Base-by-base conservation (phyloP, 2,797 vertebrate genomes). In the Gallinago nigripennis region DNA sequence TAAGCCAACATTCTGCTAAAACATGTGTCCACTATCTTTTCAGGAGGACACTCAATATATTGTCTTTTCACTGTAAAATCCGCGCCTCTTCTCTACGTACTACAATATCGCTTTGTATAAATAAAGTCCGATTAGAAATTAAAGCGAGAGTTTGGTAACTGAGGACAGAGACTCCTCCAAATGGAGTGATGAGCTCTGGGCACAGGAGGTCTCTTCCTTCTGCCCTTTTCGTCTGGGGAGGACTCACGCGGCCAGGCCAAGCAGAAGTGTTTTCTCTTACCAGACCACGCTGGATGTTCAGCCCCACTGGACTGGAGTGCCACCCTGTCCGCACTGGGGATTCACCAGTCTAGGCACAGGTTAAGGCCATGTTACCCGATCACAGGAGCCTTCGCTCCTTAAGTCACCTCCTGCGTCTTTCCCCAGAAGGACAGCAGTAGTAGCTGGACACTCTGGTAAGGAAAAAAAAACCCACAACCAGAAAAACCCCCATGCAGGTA, bases 61-160 rank as follows among this genome's bases (percentile, higher is more conserved):
- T 18, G 16, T 43, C 30, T 53, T 72, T 60, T 31, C 27, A 8
- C 37, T 54, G 39, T 23, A n/a, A 17, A 37, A 9, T 10, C 16
- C 10, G 12, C 31, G 17, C 1, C 3, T 41, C 28, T 33, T 51
- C 39, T 60, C 11, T 28, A 2, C 4, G 0, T 7, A 7, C 33
- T n/a, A 0, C n/a, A 17, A 3, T 30, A 10, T 1, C 5, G 3
- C 17, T 51, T 58, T 69, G 37, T 28, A 2, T 7, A 57, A 77
- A 41, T n/a, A 16, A 53, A 63, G 28, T 18, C 33, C 24, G 28
- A 18, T n/a, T 43, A 21, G 45, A 70, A 61, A 63, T 35, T 35
- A 17, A 73, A 83, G 41, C 8, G 25, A 16, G 4, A 16, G 8
- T 88, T 39, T 15, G 1, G 1, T 61, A 64, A n/a, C 45, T 61